phyloP scores from a whole-genome alignment of 2,113 vertebrate species.

The Budorcas taxicolor region DNA sequence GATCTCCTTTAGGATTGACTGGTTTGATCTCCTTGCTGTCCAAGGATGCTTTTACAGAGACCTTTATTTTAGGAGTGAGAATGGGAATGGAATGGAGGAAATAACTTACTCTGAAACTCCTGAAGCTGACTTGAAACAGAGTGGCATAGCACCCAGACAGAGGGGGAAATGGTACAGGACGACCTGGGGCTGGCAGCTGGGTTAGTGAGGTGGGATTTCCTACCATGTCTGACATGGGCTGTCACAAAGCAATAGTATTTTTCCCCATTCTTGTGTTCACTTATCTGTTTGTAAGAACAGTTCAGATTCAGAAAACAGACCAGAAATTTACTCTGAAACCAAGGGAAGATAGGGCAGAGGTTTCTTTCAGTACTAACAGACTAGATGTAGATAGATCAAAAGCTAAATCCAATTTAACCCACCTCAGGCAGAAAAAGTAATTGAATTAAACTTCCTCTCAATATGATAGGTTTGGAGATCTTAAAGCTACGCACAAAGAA shows the following conservation, averaged over 20 bases:
- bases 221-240: neutral
- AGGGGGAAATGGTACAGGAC: neutral
- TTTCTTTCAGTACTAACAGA: conserved; percentile 59
- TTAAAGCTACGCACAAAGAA: conserved; percentile 77
- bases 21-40: neutral
- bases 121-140: neutral
- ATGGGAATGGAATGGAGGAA: neutral
- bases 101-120: neutral
- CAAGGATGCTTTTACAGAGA: neutral
- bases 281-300: conserved; percentile 41
- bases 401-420: conserved; percentile 79
- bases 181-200: neutral
- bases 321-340: conserved; percentile 57
- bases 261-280: neutral
- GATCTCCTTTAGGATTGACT: neutral
- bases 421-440: conserved; percentile 75
- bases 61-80: neutral
- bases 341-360: conserved; percentile 36
- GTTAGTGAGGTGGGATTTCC: neutral
- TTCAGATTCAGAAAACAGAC: neutral
- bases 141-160: neutral
- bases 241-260: neutral
- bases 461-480: conserved; percentile 76
- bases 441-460: conserved; percentile 78
- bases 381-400: conserved; percentile 74